Evolutionary conservation across 2,888 invertebrate genomes (phyloP).

Genomic region (Spatulosminthurus flaviceps): DNA sequence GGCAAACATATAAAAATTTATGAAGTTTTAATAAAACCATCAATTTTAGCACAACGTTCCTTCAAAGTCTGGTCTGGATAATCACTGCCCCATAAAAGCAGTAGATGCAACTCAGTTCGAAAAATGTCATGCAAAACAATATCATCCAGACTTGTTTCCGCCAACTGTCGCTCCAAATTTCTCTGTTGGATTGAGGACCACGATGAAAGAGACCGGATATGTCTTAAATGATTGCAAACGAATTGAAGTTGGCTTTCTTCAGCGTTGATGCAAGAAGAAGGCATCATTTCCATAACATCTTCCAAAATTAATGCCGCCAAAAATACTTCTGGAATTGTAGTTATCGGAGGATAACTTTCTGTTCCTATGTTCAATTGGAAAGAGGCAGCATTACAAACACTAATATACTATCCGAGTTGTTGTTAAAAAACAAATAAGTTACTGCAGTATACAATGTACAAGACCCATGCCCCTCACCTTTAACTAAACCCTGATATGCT

Average conservation of each 20-base stretch:
- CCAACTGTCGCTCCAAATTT: slow-evolving; percentile 53
- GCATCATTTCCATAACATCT: slow-evolving; percentile 56
- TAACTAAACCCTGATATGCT: slow-evolving; percentile 58
- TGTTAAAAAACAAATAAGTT: too few relatives aligned
- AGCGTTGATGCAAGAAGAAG: slow-evolving; percentile 40
- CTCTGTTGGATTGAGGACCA: slow-evolving; percentile 54
- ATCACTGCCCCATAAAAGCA: slow-evolving; percentile 55
- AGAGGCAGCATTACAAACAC: too few relatives aligned
- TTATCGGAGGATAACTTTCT: slow-evolving; percentile 61
- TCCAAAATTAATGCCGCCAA: slow-evolving; percentile 56
- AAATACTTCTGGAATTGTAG: slow-evolving; percentile 58
- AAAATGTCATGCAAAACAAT: slow-evolving; percentile 57
- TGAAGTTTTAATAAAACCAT: slow-evolving; percentile 21
- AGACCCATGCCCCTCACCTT: slow-evolving; percentile 41
- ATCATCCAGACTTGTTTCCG: slow-evolving; percentile 49
- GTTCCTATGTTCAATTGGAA: slow-evolving; percentile 50
- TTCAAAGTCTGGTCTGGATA: slow-evolving; percentile 51
- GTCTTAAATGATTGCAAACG: slow-evolving; percentile 53
- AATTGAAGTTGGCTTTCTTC: slow-evolving; percentile 57
- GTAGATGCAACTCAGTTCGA: slow-evolving; percentile 56
- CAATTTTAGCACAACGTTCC: slow-evolving; percentile 54
- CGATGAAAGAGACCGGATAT: slow-evolving; percentile 45
- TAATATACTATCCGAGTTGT: too few relatives aligned
- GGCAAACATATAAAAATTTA: background rate
- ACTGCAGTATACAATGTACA: too few relatives aligned